A percentile compares a stretch with the other conserved stretches of the same genome.
Conservation (phyloP, 2,113 vertebrate species). For the Gavia stellata region DNA sequence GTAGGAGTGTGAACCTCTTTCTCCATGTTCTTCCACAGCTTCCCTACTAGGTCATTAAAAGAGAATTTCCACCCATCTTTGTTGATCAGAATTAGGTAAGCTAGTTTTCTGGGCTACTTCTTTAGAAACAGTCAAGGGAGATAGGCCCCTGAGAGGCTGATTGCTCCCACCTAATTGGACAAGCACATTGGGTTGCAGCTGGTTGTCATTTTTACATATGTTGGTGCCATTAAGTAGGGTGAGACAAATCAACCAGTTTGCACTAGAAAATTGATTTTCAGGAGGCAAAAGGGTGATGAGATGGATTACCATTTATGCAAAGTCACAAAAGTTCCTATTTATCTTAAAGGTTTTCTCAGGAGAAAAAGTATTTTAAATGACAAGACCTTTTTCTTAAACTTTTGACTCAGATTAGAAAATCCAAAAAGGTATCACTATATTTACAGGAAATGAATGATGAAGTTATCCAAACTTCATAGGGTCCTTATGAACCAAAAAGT, state of each 20-base stretch:
- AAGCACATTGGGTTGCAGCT: not conserved
- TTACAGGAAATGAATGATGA: not conserved
- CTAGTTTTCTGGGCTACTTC: not conserved
- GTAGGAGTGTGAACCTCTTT: not conserved
- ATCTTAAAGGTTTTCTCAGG: not conserved
- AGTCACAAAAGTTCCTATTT: not conserved
- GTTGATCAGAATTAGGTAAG: not conserved
- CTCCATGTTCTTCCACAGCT: not conserved
- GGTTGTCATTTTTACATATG: not conserved
- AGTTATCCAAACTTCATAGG: accelerated
- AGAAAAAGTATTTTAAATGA: not conserved
- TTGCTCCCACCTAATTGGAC: not conserved
- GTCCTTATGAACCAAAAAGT: not conserved
- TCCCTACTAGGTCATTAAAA: not conserved
- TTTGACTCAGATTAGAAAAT: not conserved
- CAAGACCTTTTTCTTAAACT: not conserved
- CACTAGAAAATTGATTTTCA: not conserved
- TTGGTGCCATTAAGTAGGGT: not conserved
- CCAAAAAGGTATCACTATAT: not conserved
- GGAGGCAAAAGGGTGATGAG: not conserved
- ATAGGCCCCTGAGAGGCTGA: not conserved
- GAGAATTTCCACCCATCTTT: not conserved
- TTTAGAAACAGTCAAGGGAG: not conserved
- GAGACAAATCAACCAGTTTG: not conserved
- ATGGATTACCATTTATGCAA: not conserved